Evolutionary conservation across 2,888 invertebrate genomes (phyloP), one percentile per base, ranked within the genome.

Genomic region (Sphaerophoria rueppellii): DNA sequence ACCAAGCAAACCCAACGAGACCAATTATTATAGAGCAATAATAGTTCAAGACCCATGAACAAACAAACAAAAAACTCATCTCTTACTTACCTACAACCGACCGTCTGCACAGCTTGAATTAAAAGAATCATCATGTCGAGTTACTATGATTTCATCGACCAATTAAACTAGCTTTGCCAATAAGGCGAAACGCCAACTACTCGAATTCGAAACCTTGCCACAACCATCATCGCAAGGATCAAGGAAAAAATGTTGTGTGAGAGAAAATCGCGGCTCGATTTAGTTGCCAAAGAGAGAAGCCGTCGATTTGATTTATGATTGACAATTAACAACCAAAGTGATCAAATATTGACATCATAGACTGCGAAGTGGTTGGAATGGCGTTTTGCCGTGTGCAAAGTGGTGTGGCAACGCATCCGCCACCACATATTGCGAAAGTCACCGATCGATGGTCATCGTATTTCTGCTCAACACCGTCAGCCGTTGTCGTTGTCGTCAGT

Each of bases 321-420:
- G 80, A 83, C 83, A 83, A 83, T 83, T 80, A 83, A 83, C 83
- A 80, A 80, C 83, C 83, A 83, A 83, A 80, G 80, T 80, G 80
- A 83, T 83, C 80, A 69, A 80, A 80, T 83, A 83, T 83, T 80
- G 80, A 83, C 83, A 80, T 69, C 75, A n/a, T n/a, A 69, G 32
- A 73, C 58, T 32, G 54, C 16, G 60, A 55, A 71, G 70, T 65
- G 58, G 70, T 71, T 69, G 61, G 58, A 61, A 60, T 43, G 78
- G 60, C 60, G 60, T 60, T 60, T 60, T 40, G 60, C 60, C 40
- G 9, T 0, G 35, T 6, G 37, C 24, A 5, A 55, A 11, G 55
- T 0, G 57, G 24, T 4, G 32, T 6, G 46, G 65, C 60, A 73
- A 67, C 60, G 55, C 57, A 72, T 67, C 65, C 63, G 58, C 74